A percentile compares a stretch with the other conserved stretches of the same genome.
phyloP scores from a whole-genome alignment of 2,797 vertebrate species.

The Pipistrellus pipistrellus region DNA sequence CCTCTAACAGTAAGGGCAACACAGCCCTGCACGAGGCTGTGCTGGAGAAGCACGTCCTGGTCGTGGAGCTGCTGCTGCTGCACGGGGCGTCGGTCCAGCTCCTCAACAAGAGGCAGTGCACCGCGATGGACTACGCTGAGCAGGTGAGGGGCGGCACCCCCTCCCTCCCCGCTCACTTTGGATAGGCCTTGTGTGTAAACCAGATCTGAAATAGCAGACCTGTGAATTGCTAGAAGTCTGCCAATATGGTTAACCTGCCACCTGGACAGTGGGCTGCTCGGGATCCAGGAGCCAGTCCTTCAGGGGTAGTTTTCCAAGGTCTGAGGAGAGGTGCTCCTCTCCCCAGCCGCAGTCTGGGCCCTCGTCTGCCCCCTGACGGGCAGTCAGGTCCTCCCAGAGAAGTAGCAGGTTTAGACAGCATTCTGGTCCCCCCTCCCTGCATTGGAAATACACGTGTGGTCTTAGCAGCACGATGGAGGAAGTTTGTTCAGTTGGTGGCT shows the following conservation, averaged over 20 bases:
- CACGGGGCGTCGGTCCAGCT: constrained; percentile 90
- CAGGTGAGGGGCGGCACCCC: constrained; percentile 87
- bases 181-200: background rate
- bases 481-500: background rate
- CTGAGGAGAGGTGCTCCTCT: background rate
- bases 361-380: accelerated
- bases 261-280: background rate
- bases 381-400: background rate
- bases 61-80: constrained; percentile 94
- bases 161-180: background rate
- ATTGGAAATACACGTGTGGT: background rate
- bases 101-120: constrained; percentile 92
- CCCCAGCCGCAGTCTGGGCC: background rate
- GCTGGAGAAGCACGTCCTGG: constrained; percentile 86
- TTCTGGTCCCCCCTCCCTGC: background rate
- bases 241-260: background rate
- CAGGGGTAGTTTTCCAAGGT: background rate
- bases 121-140: constrained; percentile 92
- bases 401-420: accelerated
- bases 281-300: background rate
- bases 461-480: background rate
- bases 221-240: background rate
- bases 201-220: background rate
- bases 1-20: constrained; percentile 93
- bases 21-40: constrained; percentile 95